A percentile compares a stretch with the other conserved stretches of the same genome.
Conservation (phyloP, 2,888 invertebrate genomes). For the Drosophila stalkeri region DNA sequence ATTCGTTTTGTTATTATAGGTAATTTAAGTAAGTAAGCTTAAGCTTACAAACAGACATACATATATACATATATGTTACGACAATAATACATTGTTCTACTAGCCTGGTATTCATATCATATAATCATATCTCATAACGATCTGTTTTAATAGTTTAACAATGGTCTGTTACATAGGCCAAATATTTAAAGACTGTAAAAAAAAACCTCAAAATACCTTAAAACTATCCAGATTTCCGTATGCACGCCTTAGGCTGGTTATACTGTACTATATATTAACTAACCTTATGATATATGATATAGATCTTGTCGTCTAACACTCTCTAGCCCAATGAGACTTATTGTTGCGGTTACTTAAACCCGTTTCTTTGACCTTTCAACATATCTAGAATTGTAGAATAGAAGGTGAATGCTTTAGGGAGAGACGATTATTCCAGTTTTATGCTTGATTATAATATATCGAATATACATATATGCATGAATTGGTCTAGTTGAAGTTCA, state of each 20-base stretch:
- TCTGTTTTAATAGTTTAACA: background rate
- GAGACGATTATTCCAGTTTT: background rate
- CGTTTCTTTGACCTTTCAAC: slow-evolving; percentile 7
- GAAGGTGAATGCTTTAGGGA: background rate
- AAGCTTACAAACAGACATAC: background rate
- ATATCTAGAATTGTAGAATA: background rate
- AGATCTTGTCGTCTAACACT: background rate
- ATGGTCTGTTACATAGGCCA: background rate
- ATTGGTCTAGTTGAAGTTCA: background rate
- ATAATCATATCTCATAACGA: background rate
- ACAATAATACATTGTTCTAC: background rate
- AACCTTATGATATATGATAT: background rate
- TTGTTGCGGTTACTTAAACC: slow-evolving; percentile 2
- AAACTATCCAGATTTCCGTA: background rate
- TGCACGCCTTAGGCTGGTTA: background rate
- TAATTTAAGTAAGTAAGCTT: background rate
- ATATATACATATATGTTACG: background rate
- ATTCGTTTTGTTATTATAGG: background rate
- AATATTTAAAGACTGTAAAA: background rate
- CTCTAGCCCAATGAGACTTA: too few species aligned
- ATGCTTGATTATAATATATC: background rate
- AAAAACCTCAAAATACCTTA: background rate
- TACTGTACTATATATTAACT: background rate
- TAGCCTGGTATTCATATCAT: background rate
- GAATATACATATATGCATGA: background rate